Evolutionary conservation across 35 echinoderm and acorn worm species (phyloP), one percentile per base, ranked within the genome.

Genomic region (Eucidaris tribuloides): DNA sequence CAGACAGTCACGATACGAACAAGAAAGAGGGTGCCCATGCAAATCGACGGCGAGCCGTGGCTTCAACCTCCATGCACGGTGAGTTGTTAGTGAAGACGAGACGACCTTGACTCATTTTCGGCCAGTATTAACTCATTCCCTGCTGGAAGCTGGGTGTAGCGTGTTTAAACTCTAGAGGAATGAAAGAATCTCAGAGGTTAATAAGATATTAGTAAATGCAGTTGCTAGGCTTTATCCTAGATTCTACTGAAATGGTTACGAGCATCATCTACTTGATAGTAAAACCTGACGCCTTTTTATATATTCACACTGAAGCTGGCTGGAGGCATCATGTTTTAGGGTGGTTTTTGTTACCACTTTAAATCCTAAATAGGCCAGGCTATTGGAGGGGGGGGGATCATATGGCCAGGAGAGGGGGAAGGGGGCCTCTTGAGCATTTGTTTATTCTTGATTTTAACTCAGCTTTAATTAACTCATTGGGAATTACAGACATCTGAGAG

Each of bases 21-120:
- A 35, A 78, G 80, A 52, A 99, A 99, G 52, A 60, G 90, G 76
- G 89, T 99, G 38, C 96, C 96, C 56, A 99, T 99, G 96, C 96
- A 99, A 81, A 99, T 99, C 52, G 96, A 99, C 65, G 96, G 96
- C 22, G 96, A 99, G 62, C 96, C 96, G 13, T 99, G 96, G 96
- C 64, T 99, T 31, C 96, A 99, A 44, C 90, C 96, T 46, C 96
- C 96, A 24, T 99, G 96, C 68, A 93, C 96, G 37, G 96, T 99
- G 77, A 87, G 94, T 54, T 18, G 18, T 28, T 4, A 54, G 14
- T 20, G 29, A 18, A 22, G 31, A 18, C 18, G 11, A 13, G 9
- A 15, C 29, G 9, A 15, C 27, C 63, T 33, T 76, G 5, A 3
- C 5, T 20, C 22, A 76, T 35, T 32, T 76, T 76, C 70, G 31